A percentile compares a stretch with the other conserved stretches of the same genome.
Conservation (phyloP, 2,113 vertebrate species). For the Synodontis membranacea region DNA sequence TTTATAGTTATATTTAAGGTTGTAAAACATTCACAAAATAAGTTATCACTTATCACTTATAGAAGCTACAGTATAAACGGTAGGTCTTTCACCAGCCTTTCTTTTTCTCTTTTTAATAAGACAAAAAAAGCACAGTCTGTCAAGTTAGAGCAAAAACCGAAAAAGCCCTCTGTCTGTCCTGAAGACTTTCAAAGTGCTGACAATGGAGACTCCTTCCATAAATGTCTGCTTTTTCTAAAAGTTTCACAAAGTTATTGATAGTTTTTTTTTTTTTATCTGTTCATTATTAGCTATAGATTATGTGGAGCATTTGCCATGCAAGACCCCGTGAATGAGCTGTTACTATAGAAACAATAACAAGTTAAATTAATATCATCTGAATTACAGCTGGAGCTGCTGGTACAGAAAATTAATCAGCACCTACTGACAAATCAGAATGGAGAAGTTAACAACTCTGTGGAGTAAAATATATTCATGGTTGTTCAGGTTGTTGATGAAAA, state of each 20-base stretch:
- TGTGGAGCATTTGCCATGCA: not conserved
- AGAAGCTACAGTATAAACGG: not conserved
- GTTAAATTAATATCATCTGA: not conserved
- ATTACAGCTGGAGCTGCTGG: not conserved
- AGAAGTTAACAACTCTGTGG: not conserved
- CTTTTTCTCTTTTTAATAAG: not conserved
- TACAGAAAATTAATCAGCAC: not conserved
- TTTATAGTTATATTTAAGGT: not conserved
- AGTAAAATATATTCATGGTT: not conserved
- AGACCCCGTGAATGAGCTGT: not conserved
- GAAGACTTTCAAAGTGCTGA: not conserved
- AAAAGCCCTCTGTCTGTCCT: not conserved
- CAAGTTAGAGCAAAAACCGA: not conserved
- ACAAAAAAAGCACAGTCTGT: not conserved
- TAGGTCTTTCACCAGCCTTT: not conserved
- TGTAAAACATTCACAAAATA: not conserved
- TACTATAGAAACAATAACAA: not conserved
- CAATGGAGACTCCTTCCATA: no score
- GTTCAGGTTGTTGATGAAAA: not conserved
- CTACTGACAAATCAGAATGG: not conserved
- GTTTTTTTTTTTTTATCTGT: not conserved
- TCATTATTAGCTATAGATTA: not conserved
- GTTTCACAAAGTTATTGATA: not conserved
- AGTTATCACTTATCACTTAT: not conserved
- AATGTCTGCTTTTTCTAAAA: no score